Base-by-base conservation (phyloP, 2,113 vertebrate species). In the Prolemur simus region DNA sequence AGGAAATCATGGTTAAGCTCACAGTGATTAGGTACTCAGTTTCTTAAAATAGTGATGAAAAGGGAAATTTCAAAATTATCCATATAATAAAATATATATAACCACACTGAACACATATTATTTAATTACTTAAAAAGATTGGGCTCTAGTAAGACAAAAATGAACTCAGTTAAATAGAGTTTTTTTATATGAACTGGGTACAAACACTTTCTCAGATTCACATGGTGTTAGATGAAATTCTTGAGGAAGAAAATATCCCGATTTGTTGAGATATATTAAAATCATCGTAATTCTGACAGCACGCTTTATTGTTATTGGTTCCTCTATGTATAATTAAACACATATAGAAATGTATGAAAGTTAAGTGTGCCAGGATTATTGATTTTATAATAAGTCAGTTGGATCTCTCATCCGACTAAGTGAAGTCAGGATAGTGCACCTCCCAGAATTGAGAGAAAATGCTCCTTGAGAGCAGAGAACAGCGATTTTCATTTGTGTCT, bases 41-140 rank as follows among this genome's bases (percentile, higher is more conserved):
- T 95, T 97, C 56, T 45, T 45, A 73, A 87, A 94, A 86, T 34
- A 93, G 32, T 78, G 96, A 21, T 95, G 42, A 90, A 94, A 97
- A 81, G 32, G 23, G 17, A 89, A 92, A 64, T 37, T 91, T 89
- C n/a, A 86, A 93, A 95, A 89, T 66, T 71, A 42, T 88, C 88
- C 27, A 66, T 32, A 2, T 73, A 68, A 29, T 66, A 95, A 86
- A 87, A 18, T 56, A 76, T 27, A 10, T 60, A 25, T 76, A 47
- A 58, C 20, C 11, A 77, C 5, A 81, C 39, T 37, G 4, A 49
- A 52, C 42, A 89, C 10, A 91, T 78, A 90, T 77, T 81, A 85
- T 93, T 81, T 82, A 94, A 87, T 60, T 42, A 39, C 94, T 89
- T 88, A 56, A 66, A 77, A 69, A 74, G 42, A 74, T 52, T 54